Conservation (phyloP, 2,797 vertebrate species). For the Pteropus rufus region DNA sequence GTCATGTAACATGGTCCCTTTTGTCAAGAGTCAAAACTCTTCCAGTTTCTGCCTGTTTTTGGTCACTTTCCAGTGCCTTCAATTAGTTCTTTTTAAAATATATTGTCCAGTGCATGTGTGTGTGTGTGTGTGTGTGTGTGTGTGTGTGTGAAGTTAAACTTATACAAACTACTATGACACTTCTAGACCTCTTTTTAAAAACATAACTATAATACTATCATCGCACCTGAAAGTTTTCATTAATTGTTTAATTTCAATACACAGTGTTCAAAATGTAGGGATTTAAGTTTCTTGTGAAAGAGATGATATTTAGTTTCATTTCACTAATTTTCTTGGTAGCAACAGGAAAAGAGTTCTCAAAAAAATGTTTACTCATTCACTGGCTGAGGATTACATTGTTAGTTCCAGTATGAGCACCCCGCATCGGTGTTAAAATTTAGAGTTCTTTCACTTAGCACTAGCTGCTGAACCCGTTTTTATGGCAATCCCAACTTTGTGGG, state of each 20-base stretch:
- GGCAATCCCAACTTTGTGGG: neutral
- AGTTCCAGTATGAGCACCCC: neutral
- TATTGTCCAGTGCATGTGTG: neutral
- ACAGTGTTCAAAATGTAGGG: neutral
- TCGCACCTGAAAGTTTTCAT: neutral
- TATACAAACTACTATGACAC: neutral
- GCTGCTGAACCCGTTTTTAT: neutral
- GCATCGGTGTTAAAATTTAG: neutral
- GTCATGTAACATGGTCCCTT: neutral
- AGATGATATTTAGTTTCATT: neutral
- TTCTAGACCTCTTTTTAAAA: neutral
- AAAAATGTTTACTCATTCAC: neutral
- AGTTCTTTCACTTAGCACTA: neutral
- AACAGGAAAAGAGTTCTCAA: neutral
- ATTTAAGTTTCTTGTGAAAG: neutral
- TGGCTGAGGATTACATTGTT: neutral
- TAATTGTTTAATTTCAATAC: neutral
- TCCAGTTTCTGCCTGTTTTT: neutral
- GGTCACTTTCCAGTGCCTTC: neutral
- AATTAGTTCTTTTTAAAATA: neutral
- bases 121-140: neutral
- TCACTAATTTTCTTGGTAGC: neutral
- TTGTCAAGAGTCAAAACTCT: neutral
- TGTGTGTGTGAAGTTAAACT: neutral
- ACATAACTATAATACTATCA: neutral